These are phyloP conservation scores for Platycheirus rosarum DNA, from an alignment of 2,888 invertebrate species.

Conservation along the genomic window DNA sequence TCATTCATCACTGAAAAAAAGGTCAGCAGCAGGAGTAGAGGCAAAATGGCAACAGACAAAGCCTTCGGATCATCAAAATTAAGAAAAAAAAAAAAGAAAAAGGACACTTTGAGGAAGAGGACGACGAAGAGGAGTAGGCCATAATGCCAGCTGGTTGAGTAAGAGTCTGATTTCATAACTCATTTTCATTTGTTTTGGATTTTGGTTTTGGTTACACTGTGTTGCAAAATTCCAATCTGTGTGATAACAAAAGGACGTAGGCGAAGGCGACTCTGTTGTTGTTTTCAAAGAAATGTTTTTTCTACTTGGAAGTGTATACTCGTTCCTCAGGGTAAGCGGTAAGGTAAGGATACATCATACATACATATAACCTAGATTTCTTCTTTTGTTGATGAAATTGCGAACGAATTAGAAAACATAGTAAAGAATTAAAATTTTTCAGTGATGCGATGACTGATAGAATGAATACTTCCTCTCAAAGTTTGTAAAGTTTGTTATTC, in stretches of 20 bases:
- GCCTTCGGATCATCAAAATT: slow-evolving; percentile 68
- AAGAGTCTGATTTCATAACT: slow-evolving; percentile 50
- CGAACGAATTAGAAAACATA: not conserved
- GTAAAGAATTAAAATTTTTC: no score
- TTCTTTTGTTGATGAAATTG: not conserved
- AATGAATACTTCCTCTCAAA: no score
- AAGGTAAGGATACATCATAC: no score
- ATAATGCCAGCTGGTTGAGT: slow-evolving; percentile 68
- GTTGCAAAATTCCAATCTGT: slow-evolving; percentile 65
- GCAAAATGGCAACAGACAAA: slow-evolving; percentile 72
- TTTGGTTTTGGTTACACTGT: slow-evolving; percentile 55
- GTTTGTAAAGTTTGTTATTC: no score
- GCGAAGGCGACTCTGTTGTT: slow-evolving; percentile 33
- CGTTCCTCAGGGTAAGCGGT: no score
- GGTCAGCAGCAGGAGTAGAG: slow-evolving; percentile 43
- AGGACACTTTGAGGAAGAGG: slow-evolving; percentile 31
- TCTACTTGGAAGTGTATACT: no score
- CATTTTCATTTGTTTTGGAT: slow-evolving; percentile 58
- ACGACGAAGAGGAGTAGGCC: slow-evolving; percentile 15
- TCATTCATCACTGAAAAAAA: slow-evolving; percentile 65
- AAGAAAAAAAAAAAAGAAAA: slow-evolving; percentile 46
- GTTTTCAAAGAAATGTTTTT: no score
- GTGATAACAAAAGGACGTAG: slow-evolving; percentile 43
- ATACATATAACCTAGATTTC: no score
- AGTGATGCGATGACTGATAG: no score